A percentile compares a stretch with the other conserved stretches of the same genome.
phyloP scores from a whole-genome alignment of 2,888 invertebrate species.

The Apodemia mormo region DNA sequence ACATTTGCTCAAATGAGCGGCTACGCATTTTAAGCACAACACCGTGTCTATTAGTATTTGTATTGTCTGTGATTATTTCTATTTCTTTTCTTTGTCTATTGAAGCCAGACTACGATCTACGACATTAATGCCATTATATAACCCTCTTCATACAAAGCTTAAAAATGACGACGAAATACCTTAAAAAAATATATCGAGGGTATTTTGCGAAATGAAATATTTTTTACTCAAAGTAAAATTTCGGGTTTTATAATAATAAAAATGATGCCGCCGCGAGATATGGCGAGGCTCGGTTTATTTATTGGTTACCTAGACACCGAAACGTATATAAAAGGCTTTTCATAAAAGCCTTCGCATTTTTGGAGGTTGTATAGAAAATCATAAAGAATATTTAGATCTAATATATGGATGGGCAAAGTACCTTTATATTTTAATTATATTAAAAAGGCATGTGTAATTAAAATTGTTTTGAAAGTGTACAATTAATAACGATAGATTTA shows the following conservation, averaged over 20 bases:
- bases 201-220: neutral
- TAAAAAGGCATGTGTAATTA: too few relatives aligned
- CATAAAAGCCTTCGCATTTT: neutral
- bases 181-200: neutral
- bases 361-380: neutral
- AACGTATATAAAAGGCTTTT: neutral
- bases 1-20: too few relatives aligned
- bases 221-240: conserved; percentile 9
- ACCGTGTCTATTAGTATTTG: too few relatives aligned
- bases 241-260: neutral
- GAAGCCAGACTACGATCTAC: too few relatives aligned
- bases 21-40: too few relatives aligned
- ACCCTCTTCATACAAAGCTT: neutral
- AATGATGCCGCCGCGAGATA: neutral
- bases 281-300: neutral
- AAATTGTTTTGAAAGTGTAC: too few relatives aligned
- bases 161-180: neutral
- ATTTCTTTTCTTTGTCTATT: too few relatives aligned
- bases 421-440: neutral
- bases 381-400: neutral
- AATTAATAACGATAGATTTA: too few relatives aligned
- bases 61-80: too few relatives aligned
- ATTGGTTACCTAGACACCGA: neutral
- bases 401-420: neutral
- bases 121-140: too few relatives aligned